Evolutionary conservation across 2,888 invertebrate genomes (phyloP).

Genomic region (Drosophila diplacantha): DNA sequence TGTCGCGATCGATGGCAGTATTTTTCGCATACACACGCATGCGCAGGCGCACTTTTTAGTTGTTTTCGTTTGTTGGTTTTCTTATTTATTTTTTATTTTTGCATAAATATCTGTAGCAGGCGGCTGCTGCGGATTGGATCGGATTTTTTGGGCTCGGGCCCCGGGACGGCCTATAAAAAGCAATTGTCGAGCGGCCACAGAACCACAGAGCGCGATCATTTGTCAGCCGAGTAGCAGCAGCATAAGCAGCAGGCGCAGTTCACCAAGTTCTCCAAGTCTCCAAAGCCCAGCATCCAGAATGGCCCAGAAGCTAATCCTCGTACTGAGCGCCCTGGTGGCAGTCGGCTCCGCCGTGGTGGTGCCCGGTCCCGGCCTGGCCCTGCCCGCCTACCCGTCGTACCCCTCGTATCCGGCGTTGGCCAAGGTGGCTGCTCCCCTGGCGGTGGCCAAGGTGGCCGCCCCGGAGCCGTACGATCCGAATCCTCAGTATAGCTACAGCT

Average conservation of each 20-base stretch:
- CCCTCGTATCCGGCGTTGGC: conserved; percentile 50
- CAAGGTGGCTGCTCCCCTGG: conserved; percentile 58
- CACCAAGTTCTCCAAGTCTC: conserved; percentile 11
- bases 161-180: conserved; percentile 68
- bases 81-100: conserved; percentile 52
- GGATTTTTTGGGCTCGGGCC: conserved; percentile 45
- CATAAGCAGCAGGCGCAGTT: conserved; percentile 52
- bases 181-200: conserved; percentile 69
- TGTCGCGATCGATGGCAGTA: conserved; percentile 46
- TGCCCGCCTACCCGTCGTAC: conserved; percentile 57
- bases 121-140: conserved; percentile 40
- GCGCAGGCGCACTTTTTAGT: conserved; percentile 60
- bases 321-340: conserved; percentile 70
- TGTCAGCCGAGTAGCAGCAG: conserved; percentile 72
- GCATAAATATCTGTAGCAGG: conserved; percentile 69
- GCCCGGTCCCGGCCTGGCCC: conserved; percentile 63
- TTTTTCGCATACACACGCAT: conserved; percentile 44
- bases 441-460: conserved; percentile 69
- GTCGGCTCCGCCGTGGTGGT: conserved; percentile 73
- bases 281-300: conserved; percentile 57
- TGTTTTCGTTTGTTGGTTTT: conserved; percentile 33
- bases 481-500: conserved; percentile 80
- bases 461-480: conserved; percentile 78
- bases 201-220: conserved; percentile 76
- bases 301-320: conserved; percentile 76